Evolutionary conservation across 2,113 vertebrate species (phyloP).

Genomic region (Otis tarda): DNA sequence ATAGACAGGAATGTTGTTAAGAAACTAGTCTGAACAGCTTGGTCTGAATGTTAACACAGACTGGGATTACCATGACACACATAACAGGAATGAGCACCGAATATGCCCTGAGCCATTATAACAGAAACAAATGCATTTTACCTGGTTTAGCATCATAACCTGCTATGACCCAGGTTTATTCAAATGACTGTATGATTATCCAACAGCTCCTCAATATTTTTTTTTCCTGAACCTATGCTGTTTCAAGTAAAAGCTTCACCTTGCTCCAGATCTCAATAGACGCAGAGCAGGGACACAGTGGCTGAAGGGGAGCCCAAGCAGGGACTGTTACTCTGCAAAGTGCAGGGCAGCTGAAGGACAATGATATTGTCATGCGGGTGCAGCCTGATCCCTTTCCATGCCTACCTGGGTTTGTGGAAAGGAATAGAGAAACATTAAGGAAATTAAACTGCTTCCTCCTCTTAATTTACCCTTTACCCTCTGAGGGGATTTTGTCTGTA

Average conservation of each 20-base stretch:
- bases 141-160: neutral
- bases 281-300: neutral
- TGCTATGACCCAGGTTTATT: neutral
- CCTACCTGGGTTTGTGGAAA: neutral
- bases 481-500: neutral
- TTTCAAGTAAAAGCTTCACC: neutral
- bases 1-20: neutral
- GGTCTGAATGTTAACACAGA: neutral
- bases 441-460: neutral
- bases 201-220: neutral
- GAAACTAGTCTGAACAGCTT: neutral
- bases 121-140: neutral
- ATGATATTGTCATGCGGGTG: neutral
- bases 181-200: neutral
- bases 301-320: neutral
- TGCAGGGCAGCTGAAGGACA: neutral
- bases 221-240: neutral
- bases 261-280: neutral
- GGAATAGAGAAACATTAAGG: neutral
- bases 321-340: neutral
- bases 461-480: neutral
- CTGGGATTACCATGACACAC: neutral
- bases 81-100: neutral
- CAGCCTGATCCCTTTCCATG: neutral
- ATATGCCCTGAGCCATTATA: neutral